Evolutionary conservation across 2,888 invertebrate species (phyloP).

Genomic region (Hedychridium roseum): DNA sequence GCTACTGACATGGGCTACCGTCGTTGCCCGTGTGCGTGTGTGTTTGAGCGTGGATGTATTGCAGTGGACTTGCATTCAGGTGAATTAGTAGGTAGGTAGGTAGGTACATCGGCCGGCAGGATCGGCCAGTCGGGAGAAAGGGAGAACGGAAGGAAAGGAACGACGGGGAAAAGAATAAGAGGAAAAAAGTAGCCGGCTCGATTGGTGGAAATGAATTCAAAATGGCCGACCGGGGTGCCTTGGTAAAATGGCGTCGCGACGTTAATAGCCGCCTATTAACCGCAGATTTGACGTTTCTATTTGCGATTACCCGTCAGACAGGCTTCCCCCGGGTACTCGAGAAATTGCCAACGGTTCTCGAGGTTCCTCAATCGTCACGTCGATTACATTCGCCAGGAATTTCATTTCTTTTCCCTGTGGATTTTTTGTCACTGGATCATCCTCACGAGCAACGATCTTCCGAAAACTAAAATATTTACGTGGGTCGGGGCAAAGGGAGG

Average conservation of each 20-base stretch:
- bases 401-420: too few species aligned
- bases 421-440: too few species aligned
- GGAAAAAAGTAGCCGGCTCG: conserved; percentile 50
- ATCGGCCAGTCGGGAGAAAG: conserved; percentile 6
- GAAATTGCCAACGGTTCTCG: too few species aligned
- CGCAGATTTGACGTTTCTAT: conserved; percentile 53
- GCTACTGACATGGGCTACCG: too few species aligned
- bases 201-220: conserved; percentile 62
- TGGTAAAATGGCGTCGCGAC: conserved; percentile 57
- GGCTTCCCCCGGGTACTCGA: too few species aligned
- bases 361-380: too few species aligned
- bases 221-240: conserved; percentile 52
- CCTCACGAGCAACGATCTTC: too few species aligned
- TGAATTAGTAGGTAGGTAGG: too few species aligned
- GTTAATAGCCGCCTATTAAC: conserved; percentile 46
- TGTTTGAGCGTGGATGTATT: conserved; percentile 8
- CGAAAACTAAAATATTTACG: too few species aligned
- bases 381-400: too few species aligned
- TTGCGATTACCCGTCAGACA: conserved; percentile 26
- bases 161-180: conserved; percentile 23
- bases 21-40: conserved; percentile 27
- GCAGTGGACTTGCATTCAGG: too few species aligned
- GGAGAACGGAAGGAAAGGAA: conserved; percentile 9
- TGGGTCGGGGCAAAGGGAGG: too few species aligned
- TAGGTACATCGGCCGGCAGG: conserved; percentile 5